phyloP scores from a whole-genome alignment of 2,113 vertebrate species.

The Sciurus niger region DNA sequence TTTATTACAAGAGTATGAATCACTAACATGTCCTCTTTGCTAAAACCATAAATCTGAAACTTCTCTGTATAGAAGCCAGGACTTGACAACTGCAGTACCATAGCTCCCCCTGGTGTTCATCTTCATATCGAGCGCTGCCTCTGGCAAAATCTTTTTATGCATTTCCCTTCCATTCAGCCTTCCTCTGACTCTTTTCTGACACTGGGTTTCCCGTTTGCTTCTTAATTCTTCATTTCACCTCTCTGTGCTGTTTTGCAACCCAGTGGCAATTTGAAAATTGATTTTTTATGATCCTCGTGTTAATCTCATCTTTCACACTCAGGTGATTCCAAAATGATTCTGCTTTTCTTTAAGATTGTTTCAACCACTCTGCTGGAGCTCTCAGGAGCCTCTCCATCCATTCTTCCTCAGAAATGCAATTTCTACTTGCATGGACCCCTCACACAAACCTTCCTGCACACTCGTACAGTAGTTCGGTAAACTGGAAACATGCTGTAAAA shows the following conservation, averaged over 20 bases:
- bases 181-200: background rate
- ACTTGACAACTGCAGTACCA: background rate
- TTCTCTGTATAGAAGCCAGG: background rate
- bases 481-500: background rate
- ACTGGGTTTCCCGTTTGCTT: background rate
- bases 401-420: background rate
- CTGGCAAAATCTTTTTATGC: slow-evolving; percentile 17
- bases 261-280: background rate
- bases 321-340: background rate
- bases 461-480: fast-evolving
- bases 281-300: background rate
- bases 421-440: background rate
- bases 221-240: slow-evolving; percentile 18
- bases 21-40: background rate
- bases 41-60: slow-evolving; percentile 70
- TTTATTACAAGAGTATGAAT: slow-evolving; percentile 76
- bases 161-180: background rate
- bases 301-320: slow-evolving; percentile 1
- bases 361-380: background rate
- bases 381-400: background rate
- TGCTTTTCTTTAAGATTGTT: slow-evolving; percentile 3
- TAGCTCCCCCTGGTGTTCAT: slow-evolving; percentile 31
- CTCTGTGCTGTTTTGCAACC: background rate
- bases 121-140: background rate
- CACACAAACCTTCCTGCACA: background rate